These are phyloP conservation scores for Myotis brandtii DNA, from an alignment of 2,113 vertebrate genomes.

Conservation along the genomic window DNA sequence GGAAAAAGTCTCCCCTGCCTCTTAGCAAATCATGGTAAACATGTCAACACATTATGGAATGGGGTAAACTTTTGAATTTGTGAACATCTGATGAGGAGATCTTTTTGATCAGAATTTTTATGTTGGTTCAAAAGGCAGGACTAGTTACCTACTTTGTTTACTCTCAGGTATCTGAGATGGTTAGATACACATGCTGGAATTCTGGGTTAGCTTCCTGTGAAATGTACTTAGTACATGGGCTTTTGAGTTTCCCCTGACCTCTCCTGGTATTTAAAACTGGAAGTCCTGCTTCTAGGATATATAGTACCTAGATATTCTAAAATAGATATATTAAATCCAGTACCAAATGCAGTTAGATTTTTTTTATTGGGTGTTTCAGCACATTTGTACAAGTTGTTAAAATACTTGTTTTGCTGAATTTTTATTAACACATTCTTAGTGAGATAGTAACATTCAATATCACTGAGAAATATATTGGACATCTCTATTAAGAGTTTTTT, in stretches of 20 bases:
- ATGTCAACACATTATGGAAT: slow-evolving; percentile 50
- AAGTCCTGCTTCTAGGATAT: neutral
- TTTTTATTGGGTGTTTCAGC: slow-evolving; percentile 59
- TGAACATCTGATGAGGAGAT: slow-evolving; percentile 53
- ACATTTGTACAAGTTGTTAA: slow-evolving; percentile 71
- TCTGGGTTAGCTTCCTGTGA: neutral
- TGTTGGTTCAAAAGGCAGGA: slow-evolving; percentile 19
- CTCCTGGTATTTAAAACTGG: neutral
- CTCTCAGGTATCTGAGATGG: neutral
- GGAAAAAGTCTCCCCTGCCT: neutral
- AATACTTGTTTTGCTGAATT: slow-evolving; percentile 75
- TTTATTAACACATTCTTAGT: slow-evolving; percentile 75
- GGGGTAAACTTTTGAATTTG: slow-evolving; percentile 19
- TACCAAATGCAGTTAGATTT: slow-evolving; percentile 7
- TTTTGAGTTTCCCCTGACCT: neutral
- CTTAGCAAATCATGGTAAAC: slow-evolving; percentile 58
- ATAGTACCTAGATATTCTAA: slow-evolving; percentile 39
- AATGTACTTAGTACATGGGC: neutral
- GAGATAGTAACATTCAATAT: slow-evolving; percentile 70
- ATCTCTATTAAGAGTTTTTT: slow-evolving; percentile 33
- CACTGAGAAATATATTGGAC: slow-evolving; percentile 45
- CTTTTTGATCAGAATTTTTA: slow-evolving; percentile 39
- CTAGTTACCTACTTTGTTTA: neutral
- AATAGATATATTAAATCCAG: slow-evolving; percentile 49
- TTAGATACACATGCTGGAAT: neutral